Percentiles rank a stretch among this genome's conserved stretches.
These are phyloP conservation scores for Alfaro cultratus DNA, from an alignment of 2,797 vertebrate genomes.

Conservation along the genomic window DNA sequence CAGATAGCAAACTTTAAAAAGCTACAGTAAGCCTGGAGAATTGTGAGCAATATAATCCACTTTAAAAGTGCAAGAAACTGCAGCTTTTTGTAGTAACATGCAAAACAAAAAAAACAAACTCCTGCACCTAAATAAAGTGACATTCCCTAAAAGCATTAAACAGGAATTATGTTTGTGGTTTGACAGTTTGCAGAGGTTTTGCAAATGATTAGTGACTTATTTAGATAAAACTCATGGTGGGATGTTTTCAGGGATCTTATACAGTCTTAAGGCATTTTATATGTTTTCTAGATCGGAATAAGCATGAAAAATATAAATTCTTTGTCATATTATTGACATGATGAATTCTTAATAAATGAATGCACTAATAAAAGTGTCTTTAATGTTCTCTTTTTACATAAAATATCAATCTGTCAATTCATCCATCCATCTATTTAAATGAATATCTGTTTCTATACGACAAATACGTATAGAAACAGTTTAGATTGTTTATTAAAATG, in stretches of 20 bases:
- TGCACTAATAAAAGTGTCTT: neutral
- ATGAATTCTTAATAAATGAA: neutral
- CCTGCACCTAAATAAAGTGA: neutral
- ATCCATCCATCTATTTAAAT: neutral
- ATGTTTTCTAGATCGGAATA: neutral
- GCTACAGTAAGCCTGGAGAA: neutral
- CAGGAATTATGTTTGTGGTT: neutral
- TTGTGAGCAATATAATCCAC: neutral
- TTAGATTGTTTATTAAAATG: no score
- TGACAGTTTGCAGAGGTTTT: neutral
- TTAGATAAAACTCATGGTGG: neutral
- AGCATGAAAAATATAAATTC: neutral
- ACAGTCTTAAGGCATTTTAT: neutral
- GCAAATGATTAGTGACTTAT: neutral
- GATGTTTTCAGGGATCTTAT: neutral
- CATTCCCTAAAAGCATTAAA: neutral
- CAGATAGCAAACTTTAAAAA: neutral
- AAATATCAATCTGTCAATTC: neutral
- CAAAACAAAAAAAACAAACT: neutral
- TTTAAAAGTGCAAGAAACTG: neutral
- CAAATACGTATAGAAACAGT: no score
- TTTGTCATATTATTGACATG: neutral
- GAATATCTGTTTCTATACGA: neutral
- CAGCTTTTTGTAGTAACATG: neutral
- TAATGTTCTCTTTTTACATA: neutral